These are phyloP conservation scores for Acanthosepion pharaonis DNA, from an alignment of 2,888 invertebrate species.

Conservation along the genomic window DNA sequence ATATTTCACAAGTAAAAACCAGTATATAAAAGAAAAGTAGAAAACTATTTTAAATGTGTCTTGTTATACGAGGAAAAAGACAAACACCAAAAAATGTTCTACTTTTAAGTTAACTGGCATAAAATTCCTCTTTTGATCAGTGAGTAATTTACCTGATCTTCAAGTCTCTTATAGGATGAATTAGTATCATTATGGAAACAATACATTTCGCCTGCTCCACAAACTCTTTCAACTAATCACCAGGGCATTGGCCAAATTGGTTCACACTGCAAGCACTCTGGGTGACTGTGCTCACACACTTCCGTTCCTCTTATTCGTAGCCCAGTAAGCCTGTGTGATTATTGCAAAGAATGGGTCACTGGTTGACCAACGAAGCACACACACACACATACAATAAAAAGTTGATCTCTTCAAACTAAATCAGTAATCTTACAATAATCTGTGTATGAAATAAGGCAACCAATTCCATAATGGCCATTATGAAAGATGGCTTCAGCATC, in stretches of 20 bases:
- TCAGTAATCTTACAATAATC: background rate
- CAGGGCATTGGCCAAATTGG: background rate
- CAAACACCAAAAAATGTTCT: background rate
- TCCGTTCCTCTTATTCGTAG: background rate
- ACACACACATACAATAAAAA: background rate
- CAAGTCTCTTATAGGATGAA: background rate
- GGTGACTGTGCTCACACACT: background rate
- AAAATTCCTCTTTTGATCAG: conserved; percentile 17
- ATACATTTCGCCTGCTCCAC: background rate
- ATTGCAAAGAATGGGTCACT: background rate
- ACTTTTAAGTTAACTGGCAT: background rate
- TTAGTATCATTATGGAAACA: conserved; percentile 36
- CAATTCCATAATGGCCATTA: background rate
- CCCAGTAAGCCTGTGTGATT: background rate
- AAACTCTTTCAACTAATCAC: background rate
- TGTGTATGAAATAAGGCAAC: too few relatives aligned
- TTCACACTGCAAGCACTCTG: background rate
- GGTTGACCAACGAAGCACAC: background rate
- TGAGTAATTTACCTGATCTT: background rate
- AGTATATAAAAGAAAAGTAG: too few relatives aligned
- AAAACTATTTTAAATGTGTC: too few relatives aligned
- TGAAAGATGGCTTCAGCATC: background rate
- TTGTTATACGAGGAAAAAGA: too few relatives aligned
- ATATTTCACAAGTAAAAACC: too few relatives aligned
- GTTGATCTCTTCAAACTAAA: background rate